These are phyloP conservation scores for Chauna torquata DNA, from an alignment of 2,113 vertebrate species.

Conservation along the genomic window DNA sequence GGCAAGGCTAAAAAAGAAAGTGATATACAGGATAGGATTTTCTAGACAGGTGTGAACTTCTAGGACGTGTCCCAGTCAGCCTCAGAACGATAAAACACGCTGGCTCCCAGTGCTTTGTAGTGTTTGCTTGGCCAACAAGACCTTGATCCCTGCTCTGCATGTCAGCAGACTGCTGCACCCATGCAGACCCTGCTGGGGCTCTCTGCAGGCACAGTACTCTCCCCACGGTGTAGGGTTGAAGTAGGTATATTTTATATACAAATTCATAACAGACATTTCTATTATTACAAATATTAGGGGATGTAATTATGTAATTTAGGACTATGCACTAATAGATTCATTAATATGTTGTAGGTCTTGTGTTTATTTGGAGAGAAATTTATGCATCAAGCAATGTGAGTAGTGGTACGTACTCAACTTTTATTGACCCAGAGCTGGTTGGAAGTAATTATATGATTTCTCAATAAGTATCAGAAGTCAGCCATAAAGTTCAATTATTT, in stretches of 20 bases:
- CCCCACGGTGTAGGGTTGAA: background rate
- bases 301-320: background rate
- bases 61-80: background rate
- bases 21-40: background rate
- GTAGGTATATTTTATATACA: background rate
- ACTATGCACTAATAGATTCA: background rate
- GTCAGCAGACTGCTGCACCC: background rate
- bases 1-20: background rate
- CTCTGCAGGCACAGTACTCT: background rate
- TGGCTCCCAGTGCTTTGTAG: background rate
- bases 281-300: background rate
- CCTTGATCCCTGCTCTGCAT: background rate
- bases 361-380: constrained; percentile 11
- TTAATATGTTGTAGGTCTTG: background rate
- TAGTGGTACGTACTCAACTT: background rate
- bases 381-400: background rate
- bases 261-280: background rate
- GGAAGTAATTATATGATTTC: constrained; percentile 59
- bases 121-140: background rate
- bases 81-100: background rate
- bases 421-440: constrained; percentile 24
- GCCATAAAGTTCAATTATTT: constrained; percentile 63
- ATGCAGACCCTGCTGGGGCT: background rate
- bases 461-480: constrained; percentile 56
- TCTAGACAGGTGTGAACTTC: background rate